A percentile compares a stretch with the other conserved stretches of the same genome.
Conservation (phyloP, 92 coral and sea anemone genomes). For the Virgularia gustaviana region DNA sequence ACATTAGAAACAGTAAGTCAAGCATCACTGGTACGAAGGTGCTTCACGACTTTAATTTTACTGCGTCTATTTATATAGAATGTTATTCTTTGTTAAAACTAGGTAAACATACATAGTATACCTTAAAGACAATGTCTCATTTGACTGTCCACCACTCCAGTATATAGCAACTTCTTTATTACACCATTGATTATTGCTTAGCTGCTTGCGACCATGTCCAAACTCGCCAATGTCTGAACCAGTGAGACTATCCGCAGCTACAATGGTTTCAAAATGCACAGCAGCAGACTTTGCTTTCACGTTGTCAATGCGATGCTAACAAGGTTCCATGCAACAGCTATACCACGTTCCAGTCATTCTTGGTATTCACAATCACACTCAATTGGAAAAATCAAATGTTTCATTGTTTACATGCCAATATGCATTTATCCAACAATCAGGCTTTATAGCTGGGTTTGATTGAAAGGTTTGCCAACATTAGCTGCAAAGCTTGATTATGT, state of each 20-base stretch:
- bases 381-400: background rate
- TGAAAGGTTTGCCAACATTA: no score
- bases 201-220: background rate
- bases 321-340: background rate
- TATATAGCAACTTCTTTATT: background rate
- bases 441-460: no score
- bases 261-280: constrained; percentile 1
- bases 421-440: background rate
- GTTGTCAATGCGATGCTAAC: background rate
- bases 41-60: no score
- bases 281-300: background rate
- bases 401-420: background rate
- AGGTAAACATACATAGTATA: no score
- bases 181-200: background rate
- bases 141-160: background rate
- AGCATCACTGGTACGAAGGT: no score
- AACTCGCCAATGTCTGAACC: constrained; percentile 3
- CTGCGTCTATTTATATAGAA: no score
- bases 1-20: no score
- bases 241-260: background rate
- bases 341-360: background rate
- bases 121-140: no score
- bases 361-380: background rate
- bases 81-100: no score
- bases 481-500: background rate